Evolutionary conservation across 92 coral and sea anemone species (phyloP).

Genomic region (Phenganax subtilis): DNA sequence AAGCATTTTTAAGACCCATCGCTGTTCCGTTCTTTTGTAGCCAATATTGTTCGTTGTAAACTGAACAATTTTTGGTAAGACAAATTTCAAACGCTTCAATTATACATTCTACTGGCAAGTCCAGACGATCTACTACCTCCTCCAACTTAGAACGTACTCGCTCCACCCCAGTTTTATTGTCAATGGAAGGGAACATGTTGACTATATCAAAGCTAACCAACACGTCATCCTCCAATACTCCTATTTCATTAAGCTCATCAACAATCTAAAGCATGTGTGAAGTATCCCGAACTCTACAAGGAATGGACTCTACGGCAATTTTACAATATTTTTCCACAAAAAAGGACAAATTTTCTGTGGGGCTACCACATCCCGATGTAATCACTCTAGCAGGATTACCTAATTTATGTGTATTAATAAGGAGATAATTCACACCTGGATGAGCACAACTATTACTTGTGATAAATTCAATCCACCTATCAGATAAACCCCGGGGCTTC

Average conservation of each 20-base stretch:
- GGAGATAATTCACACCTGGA: background rate
- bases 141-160: background rate
- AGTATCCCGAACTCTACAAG: background rate
- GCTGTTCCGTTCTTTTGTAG: background rate
- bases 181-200: background rate
- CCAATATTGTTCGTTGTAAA: no score
- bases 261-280: background rate
- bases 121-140: background rate
- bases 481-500: background rate
- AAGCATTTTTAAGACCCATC: no score
- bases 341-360: slow-evolving; percentile 12
- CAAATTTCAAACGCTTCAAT: no score
- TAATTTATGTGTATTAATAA: background rate
- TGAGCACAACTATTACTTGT: background rate
- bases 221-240: no score
- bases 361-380: slow-evolving; percentile 11
- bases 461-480: slow-evolving; percentile 7
- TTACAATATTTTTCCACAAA: slow-evolving; percentile 20
- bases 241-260: background rate
- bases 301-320: background rate
- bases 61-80: no score
- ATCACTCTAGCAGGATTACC: background rate
- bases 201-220: background rate
- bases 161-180: background rate
- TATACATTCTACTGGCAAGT: background rate